Evolutionary conservation across 2,888 invertebrate species (phyloP).

Genomic region (Cantharis flavilabris): DNA sequence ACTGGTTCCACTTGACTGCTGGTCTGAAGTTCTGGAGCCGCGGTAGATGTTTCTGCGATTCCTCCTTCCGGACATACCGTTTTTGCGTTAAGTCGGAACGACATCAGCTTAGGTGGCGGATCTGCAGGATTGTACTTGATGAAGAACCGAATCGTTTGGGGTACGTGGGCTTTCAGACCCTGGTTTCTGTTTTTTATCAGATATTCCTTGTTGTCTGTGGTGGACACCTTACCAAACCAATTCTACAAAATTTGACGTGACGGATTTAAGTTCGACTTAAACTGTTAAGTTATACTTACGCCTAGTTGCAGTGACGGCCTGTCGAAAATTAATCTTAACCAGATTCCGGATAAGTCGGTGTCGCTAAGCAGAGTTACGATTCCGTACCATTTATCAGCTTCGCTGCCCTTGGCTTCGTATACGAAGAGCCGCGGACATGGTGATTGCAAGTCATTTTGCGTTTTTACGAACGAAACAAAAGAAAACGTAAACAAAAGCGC

Average conservation of each 20-base stretch:
- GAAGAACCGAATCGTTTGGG: conserved; percentile 63
- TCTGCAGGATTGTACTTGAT: conserved; percentile 60
- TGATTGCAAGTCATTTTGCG: not conserved
- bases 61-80: conserved; percentile 60
- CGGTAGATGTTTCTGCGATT: conserved; percentile 16
- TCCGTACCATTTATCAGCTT: conserved; percentile 66
- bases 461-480: not conserved
- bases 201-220: conserved; percentile 60
- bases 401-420: conserved; percentile 59
- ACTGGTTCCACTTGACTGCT: conserved; percentile 14
- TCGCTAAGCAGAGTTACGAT: conserved; percentile 61
- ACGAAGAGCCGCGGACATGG: conserved; percentile 66
- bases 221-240: conserved; percentile 62
- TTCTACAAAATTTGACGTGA: conserved; percentile 55
- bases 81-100: conserved; percentile 62
- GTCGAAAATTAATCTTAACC: conserved; percentile 58
- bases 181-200: conserved; percentile 62
- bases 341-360: conserved; percentile 56
- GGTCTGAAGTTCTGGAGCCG: conserved; percentile 20
- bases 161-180: conserved; percentile 62
- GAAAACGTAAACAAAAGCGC: not conserved
- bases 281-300: conserved; percentile 4
- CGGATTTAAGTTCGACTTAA: not conserved
- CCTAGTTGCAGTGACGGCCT: conserved; percentile 22
- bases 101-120: conserved; percentile 57